Percentiles rank a stretch among this genome's conserved stretches.
Evolutionary conservation across 2,113 vertebrate species (phyloP).

Genomic region (Peucedramus taeniatus): DNA sequence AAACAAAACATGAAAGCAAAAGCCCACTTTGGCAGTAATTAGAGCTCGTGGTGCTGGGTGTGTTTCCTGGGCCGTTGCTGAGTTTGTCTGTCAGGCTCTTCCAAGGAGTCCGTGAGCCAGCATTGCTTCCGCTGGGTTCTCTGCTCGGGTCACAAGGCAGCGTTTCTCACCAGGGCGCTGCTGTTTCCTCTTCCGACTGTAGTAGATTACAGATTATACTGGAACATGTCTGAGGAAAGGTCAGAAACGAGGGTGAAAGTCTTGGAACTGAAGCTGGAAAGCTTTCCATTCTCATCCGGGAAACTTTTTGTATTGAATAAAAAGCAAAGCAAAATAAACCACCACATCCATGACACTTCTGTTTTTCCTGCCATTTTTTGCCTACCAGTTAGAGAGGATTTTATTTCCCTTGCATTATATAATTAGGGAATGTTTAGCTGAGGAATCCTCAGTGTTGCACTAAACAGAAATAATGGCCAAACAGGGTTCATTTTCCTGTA

Average conservation of each 20-base stretch:
- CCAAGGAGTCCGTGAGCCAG: constrained; percentile 35
- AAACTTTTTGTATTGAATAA: not conserved
- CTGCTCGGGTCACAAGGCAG: constrained; percentile 70
- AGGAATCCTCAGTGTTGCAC: constrained; percentile 40
- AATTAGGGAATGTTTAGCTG: constrained; percentile 27
- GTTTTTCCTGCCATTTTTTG: constrained; percentile 12
- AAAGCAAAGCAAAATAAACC: constrained; percentile 45
- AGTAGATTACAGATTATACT: constrained; percentile 76
- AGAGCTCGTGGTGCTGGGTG: not conserved
- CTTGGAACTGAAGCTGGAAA: constrained; percentile 73
- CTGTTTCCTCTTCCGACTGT: constrained; percentile 78
- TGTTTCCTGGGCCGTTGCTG: not conserved
- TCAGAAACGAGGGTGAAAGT: constrained; percentile 73
- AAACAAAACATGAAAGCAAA: not conserved
- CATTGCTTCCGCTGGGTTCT: constrained; percentile 62
- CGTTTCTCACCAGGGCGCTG: constrained; percentile 76
- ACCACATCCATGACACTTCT: constrained; percentile 1
- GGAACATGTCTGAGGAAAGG: constrained; percentile 76
- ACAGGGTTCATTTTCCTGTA: not conserved
- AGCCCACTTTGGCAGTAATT: not conserved
- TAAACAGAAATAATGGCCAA: constrained; percentile 9
- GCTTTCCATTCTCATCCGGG: constrained; percentile 69
- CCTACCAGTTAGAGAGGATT: constrained; percentile 19
- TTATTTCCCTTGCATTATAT: constrained; percentile 50
- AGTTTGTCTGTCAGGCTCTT: constrained; percentile 36